Conservation (phyloP, 2,113 vertebrate species). For the Alectura lathami region DNA sequence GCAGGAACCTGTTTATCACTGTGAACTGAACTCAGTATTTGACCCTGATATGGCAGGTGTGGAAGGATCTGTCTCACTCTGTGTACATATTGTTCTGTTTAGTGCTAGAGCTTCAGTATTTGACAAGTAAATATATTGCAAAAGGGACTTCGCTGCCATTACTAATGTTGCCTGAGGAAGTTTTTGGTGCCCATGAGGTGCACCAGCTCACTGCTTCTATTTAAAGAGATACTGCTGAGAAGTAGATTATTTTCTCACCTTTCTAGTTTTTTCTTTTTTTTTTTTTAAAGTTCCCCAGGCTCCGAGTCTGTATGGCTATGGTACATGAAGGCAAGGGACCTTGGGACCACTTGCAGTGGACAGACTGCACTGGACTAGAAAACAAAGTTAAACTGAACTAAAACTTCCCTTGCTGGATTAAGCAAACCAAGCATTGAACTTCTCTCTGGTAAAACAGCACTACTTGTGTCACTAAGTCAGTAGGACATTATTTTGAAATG, state of each 20-base stretch:
- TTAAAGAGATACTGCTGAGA: background rate
- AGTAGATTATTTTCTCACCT: background rate
- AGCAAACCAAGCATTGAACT: background rate
- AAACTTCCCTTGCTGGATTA: background rate
- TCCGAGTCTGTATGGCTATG: background rate
- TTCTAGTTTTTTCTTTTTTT: too few species aligned
- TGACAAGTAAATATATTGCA: background rate
- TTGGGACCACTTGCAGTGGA: background rate
- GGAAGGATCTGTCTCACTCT: background rate
- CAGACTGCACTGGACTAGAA: background rate
- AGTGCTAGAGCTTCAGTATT: background rate
- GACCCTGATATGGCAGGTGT: background rate
- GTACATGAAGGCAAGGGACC: background rate
- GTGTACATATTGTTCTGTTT: background rate
- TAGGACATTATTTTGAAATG: background rate
- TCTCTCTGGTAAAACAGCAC: background rate
- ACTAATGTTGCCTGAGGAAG: fast-evolving
- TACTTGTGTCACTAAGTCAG: background rate
- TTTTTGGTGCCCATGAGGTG: background rate
- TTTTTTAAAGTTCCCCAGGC: background rate
- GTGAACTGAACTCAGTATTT: background rate
- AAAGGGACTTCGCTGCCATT: background rate
- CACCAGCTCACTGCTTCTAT: background rate
- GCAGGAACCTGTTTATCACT: background rate
- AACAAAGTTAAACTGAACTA: background rate